These are phyloP conservation scores for Disparrhopalites patrizii DNA, from an alignment of 2,888 invertebrate genomes.

Conservation along the genomic window DNA sequence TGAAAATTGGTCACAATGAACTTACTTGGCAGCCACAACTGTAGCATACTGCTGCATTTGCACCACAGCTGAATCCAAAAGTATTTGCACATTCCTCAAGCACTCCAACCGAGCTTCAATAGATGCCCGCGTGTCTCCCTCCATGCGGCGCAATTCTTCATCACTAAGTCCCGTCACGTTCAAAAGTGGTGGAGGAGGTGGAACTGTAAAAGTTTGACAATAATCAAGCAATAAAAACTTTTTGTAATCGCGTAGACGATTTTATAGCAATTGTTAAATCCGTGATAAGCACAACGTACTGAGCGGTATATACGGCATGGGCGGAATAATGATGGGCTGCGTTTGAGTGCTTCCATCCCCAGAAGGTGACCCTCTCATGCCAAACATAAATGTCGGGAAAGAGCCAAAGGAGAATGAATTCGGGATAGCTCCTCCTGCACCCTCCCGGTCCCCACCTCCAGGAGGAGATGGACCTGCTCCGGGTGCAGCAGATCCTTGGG, in stretches of 20 bases:
- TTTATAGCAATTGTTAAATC: too few species aligned
- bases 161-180: constrained; percentile 67
- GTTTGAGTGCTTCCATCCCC: constrained; percentile 5
- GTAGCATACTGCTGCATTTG: constrained; percentile 89
- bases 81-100: constrained; percentile 76
- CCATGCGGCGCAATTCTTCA: constrained; percentile 82
- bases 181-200: constrained; percentile 72
- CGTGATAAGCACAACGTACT: constrained; percentile 32
- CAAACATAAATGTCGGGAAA: constrained; percentile 43
- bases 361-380: constrained; percentile 5
- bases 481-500: constrained; percentile 7
- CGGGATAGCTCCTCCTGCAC: constrained; percentile 23
- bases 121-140: constrained; percentile 79
- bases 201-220: constrained; percentile 52
- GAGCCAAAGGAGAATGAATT: constrained; percentile 33
- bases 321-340: constrained; percentile 36
- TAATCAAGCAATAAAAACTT: constrained; percentile 3
- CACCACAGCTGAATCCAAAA: constrained; percentile 87
- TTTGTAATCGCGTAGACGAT: too few species aligned
- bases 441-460: constrained; percentile 29
- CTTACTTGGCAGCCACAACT: constrained; percentile 32
- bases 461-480: constrained; percentile 24
- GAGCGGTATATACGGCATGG: constrained; percentile 47
- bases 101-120: constrained; percentile 86
- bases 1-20: background rate